Conservation (phyloP, 2,888 invertebrate species). For the Drosophila affinis region DNA sequence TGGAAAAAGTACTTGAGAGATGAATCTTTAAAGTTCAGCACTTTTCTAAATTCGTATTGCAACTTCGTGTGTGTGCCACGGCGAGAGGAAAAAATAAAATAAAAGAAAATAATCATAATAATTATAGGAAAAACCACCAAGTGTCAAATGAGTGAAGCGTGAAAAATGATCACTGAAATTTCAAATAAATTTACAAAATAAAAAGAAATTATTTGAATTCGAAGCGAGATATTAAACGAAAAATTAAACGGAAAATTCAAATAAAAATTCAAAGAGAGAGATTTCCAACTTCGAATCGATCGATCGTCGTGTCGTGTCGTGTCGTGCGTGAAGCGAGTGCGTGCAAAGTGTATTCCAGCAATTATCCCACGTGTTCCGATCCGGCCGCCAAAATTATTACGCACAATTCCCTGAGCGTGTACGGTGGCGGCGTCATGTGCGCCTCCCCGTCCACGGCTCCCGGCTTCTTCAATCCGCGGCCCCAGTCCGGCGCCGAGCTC, state of each 20-base stretch:
- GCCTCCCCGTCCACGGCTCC: conserved; percentile 84
- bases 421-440: conserved; percentile 85
- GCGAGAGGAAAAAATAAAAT: conserved; percentile 11
- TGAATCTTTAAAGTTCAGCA: conserved; percentile 45
- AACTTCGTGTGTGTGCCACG: not conserved
- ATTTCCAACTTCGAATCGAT: conserved; percentile 11
- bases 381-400: conserved; percentile 84
- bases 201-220: not conserved
- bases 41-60: conserved; percentile 27
- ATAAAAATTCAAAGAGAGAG: conserved; percentile 12
- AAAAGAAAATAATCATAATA: conserved; percentile 5
- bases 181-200: conserved; percentile 28
- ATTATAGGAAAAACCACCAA: conserved; percentile 24
- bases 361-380: conserved; percentile 79
- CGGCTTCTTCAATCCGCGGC: conserved; percentile 84
- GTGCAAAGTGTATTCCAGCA: conserved; percentile 81
- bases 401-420: conserved; percentile 84
- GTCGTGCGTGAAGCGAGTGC: conserved; percentile 40
- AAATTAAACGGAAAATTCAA: conserved; percentile 7
- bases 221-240: not conserved
- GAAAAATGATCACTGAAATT: conserved; percentile 19
- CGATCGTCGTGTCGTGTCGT: not conserved
- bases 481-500: conserved; percentile 83
- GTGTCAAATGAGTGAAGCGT: conserved; percentile 27
- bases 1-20: conserved; percentile 22